Evolutionary conservation across 2,888 invertebrate genomes (phyloP).

Genomic region (Dryomyza anilis): DNA sequence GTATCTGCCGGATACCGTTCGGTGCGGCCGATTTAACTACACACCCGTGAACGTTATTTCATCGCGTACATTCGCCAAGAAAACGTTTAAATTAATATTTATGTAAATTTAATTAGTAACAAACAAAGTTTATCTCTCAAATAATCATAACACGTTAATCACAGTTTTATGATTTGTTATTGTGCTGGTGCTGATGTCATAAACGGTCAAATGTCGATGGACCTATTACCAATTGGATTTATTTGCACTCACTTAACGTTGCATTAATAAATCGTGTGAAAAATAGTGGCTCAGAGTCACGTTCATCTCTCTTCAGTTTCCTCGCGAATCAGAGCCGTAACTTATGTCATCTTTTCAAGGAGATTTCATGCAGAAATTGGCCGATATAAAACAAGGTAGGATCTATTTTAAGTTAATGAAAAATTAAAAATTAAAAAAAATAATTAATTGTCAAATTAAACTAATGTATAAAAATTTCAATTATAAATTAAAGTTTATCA

Average conservation of each 20-base stretch:
- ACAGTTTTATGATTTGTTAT: constrained; percentile 32
- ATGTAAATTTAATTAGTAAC: constrained; percentile 22
- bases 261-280: constrained; percentile 30
- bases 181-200: constrained; percentile 12
- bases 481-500: no score
- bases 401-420: not conserved
- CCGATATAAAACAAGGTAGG: constrained; percentile 44
- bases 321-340: constrained; percentile 14
- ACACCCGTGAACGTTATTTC: not conserved
- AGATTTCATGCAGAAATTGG: constrained; percentile 44
- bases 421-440: not conserved
- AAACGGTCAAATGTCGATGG: constrained; percentile 24
- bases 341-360: constrained; percentile 45
- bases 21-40: not conserved
- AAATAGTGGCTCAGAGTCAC: not conserved
- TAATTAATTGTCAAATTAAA: no score
- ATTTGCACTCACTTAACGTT: constrained; percentile 36
- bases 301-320: not conserved
- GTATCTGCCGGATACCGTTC: not conserved
- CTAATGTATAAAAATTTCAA: no score
- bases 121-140: constrained; percentile 36
- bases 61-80: not conserved
- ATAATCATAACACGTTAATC: constrained; percentile 6
- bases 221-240: constrained; percentile 3
- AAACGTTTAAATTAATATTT: constrained; percentile 1